Conservation (phyloP, 2,113 vertebrate genomes). For the Urocynchramus pylzowi region DNA sequence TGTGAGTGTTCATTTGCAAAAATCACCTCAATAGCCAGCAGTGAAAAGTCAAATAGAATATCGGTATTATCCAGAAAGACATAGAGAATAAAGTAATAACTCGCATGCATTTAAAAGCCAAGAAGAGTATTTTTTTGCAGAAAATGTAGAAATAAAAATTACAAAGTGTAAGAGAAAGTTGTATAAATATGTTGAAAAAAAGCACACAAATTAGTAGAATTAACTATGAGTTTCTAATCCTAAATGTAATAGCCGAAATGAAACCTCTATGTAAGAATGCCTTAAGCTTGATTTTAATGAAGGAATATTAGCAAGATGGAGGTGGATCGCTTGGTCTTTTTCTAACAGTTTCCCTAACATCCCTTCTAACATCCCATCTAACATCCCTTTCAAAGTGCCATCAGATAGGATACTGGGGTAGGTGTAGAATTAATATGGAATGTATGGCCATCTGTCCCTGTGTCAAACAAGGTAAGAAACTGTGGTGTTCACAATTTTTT, state of each 20-base stretch:
- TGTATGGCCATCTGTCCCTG: neutral
- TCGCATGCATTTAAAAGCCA: neutral
- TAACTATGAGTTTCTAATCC: neutral
- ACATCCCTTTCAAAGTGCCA: neutral
- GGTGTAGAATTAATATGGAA: neutral
- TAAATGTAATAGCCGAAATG: neutral
- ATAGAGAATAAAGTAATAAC: neutral
- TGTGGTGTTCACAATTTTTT: neutral
- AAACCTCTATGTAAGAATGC: neutral
- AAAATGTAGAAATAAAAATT: neutral
- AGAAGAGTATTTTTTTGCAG: neutral
- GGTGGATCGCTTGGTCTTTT: neutral
- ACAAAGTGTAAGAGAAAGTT: neutral
- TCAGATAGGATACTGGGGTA: neutral
- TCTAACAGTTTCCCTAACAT: neutral
- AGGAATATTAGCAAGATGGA: neutral
- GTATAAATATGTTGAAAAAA: neutral
- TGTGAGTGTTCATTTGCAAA: neutral
- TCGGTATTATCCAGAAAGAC: neutral
- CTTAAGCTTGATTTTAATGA: neutral
- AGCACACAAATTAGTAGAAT: neutral
- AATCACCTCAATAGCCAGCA: neutral
- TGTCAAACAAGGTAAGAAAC: neutral
- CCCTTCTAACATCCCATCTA: too few relatives aligned
- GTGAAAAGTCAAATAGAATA: neutral